These are phyloP conservation scores for Furnarius figulus DNA, from an alignment of 2,113 vertebrate genomes.

Conservation along the genomic window DNA sequence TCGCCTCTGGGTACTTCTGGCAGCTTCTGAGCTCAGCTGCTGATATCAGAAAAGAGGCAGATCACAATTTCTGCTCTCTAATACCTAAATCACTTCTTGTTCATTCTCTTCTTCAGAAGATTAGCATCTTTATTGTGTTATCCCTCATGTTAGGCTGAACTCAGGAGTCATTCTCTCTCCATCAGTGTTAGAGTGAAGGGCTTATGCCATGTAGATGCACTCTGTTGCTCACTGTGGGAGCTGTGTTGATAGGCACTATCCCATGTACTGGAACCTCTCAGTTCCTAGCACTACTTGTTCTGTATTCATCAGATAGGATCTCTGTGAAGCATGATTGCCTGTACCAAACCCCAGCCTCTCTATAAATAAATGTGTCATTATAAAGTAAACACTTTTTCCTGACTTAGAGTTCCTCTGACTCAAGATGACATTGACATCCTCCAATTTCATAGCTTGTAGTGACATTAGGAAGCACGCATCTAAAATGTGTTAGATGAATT, in stretches of 20 bases:
- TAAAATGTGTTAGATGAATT: not conserved
- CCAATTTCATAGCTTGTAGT: not conserved
- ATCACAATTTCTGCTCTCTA: not conserved
- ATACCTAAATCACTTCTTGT: not conserved
- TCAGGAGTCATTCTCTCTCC: not conserved
- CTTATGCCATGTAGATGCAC: not conserved
- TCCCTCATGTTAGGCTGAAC: not conserved
- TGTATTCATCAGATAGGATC: not conserved
- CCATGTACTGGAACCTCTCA: not conserved
- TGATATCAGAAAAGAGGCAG: not conserved
- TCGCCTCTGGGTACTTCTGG: not conserved
- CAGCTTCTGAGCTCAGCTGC: not conserved
- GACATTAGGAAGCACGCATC: not conserved
- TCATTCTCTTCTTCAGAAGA: not conserved
- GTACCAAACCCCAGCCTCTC: not conserved
- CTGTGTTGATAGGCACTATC: not conserved
- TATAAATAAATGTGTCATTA: not conserved
- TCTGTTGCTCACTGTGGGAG: not conserved
- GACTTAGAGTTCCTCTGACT: not conserved
- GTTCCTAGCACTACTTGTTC: not conserved
- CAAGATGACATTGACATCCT: not conserved
- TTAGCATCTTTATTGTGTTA: not conserved
- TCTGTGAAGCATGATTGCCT: not conserved
- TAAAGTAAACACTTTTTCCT: not conserved
- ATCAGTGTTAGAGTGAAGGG: not conserved